These are phyloP conservation scores for Romanogobio albipinnatus DNA, from an alignment of 2,113 vertebrate genomes.

Conservation along the genomic window DNA sequence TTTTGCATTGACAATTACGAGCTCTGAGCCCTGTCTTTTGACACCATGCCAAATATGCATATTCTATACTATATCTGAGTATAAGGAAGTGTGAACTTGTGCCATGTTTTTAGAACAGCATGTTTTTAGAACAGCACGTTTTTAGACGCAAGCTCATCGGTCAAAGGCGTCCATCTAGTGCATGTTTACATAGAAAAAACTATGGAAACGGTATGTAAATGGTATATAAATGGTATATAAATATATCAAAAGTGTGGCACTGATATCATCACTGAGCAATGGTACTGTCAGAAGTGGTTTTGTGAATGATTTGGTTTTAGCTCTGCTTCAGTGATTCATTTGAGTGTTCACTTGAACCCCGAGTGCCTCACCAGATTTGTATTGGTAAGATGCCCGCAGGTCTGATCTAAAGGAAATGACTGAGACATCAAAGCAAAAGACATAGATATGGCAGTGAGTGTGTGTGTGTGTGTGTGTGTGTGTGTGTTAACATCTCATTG, in stretches of 20 bases:
- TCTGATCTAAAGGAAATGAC: conserved; percentile 25
- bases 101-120: too few relatives aligned
- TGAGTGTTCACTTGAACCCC: not conserved
- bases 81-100: too few relatives aligned
- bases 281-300: not conserved
- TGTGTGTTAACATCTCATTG: conserved; percentile 6
- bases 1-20: too few relatives aligned
- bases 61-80: too few relatives aligned
- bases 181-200: too few relatives aligned
- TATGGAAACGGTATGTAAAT: too few relatives aligned
- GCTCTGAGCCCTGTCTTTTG: too few relatives aligned
- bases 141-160: too few relatives aligned
- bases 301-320: not conserved
- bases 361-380: not conserved
- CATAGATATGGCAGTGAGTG: conserved; percentile 10
- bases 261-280: not conserved
- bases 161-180: too few relatives aligned
- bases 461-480: conserved; percentile 21
- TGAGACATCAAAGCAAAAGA: conserved; percentile 46
- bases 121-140: too few relatives aligned
- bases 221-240: not conserved
- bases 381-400: not conserved
- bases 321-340: not conserved
- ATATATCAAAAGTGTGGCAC: not conserved
- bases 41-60: too few relatives aligned